Base-by-base conservation (phyloP, 1,140 invertebrate genomes). In the Sarcophaga bullata region DNA sequence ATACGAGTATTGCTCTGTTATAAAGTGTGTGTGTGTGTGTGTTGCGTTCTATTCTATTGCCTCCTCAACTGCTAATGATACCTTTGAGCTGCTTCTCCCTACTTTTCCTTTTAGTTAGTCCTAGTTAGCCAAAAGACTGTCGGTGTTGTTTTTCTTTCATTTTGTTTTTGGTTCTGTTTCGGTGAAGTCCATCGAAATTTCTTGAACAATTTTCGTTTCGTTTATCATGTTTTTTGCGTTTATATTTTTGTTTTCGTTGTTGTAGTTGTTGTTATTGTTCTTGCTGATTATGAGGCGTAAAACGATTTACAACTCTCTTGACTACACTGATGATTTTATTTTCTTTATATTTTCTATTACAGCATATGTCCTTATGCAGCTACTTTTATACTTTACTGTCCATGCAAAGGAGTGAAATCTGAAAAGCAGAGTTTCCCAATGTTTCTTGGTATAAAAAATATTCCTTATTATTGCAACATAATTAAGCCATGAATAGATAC, bases 221-320 rank as follows among this genome's bases (percentile, higher is more conserved):
- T 46, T 78, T 17, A 19, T 37, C 25, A 37, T 52, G 47, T 76
- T 76, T 49, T 76, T 76, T 49, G 37, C 46, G 25, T 9, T 47
- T n/a, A 68, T 68, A 17, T 78, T 76, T 8, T 78, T 50, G 11
- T 52, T 78, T 3, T 78, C 19, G 7, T 48, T 15, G 54, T 15
- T 72, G n/a, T 72, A 13, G 25, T 75, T 75, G 46, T 76, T 76
- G 19, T 7, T 76, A 13, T 49, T 48, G 13, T 48, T 48, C 5
- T 17, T 50, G 25, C 25, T 17, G 75, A 50, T 52, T 78, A 50
- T 50, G 50, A 49, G 49, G 49, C 49, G 75, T 78, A 78, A 78
- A 78, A 78, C 75, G 75, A 78, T 78, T 78, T 78, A 78, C 75
- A 78, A 50, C 75, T 78, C 75, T 19, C 75, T 78, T 49, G 75